Base-by-base conservation (phyloP, 2,797 vertebrate genomes). In the Hoplostethus mediterraneus region DNA sequence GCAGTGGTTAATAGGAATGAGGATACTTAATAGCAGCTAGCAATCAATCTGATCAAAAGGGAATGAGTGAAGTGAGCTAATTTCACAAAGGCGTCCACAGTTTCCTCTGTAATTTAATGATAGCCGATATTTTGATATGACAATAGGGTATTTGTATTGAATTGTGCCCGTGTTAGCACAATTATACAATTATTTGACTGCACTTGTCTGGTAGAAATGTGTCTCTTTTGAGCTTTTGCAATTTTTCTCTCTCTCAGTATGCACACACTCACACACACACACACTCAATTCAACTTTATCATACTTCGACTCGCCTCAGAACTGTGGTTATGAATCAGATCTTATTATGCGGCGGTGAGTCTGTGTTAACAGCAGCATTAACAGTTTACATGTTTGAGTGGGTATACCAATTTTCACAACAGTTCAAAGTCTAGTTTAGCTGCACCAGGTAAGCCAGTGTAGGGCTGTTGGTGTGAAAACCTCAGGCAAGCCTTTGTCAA, bases 1-100 rank as follows among this genome's bases (percentile, higher is more conserved):
- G 84, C 79, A 77, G 87, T 90, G 86, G 81, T 92, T 92, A 93
- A 91, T 90, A 92, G 91, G 73, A 89, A 74, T 79, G 81, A 91
- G 82, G 86, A 92, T 84, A 89, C 87, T 86, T 92, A 87, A 89
- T 89, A 84, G 85, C 86, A 84, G 70, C 75, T 67, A 58, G 84
- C 75, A 91, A 93, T 94, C 90, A 89, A 85, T 90, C 82, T 73
- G 80, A 87, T 91, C 85, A 87, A 90, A 90, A 71, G 60, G 71
- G 65, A 81, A 70, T 77, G 72, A 69, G 80, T 83, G 79, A 87
- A 85, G 87, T 79, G 70, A 82, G 82, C 65, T 79, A 51, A 86
- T 92, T 79, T 90, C 64, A 63, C 56, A 60, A 73, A 31, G 47
- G 54, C 57, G 11, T 17, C 55, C 44, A 47, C 21, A 21, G 30